phyloP scores from a whole-genome alignment of 1,140 invertebrate species.

The Zophobas atratus region DNA sequence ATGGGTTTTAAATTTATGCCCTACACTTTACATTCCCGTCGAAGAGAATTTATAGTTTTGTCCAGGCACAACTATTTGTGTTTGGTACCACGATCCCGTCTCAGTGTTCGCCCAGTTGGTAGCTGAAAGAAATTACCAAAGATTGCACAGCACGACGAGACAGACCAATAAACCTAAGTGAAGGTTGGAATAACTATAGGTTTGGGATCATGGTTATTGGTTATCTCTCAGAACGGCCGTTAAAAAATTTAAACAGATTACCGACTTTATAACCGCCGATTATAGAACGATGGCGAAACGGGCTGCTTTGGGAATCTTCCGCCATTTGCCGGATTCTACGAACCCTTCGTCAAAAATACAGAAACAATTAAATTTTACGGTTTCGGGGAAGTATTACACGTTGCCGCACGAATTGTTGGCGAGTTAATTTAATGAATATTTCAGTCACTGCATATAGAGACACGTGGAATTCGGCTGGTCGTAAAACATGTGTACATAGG shows the following conservation, averaged over 20 bases:
- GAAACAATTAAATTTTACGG: conserved; percentile 7
- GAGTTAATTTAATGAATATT: neutral
- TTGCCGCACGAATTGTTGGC: neutral
- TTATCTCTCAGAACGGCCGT: conserved; percentile 40
- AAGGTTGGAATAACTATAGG: conserved; percentile 45
- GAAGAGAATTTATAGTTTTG: conserved; percentile 19
- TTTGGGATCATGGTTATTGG: conserved; percentile 43
- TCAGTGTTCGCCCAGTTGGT: neutral
- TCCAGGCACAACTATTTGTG: neutral
- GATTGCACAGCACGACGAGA: conserved; percentile 20
- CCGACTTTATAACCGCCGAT: conserved; percentile 37
- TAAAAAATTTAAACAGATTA: conserved; percentile 43
- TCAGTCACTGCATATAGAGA: too few relatives aligned
- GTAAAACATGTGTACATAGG: too few relatives aligned
- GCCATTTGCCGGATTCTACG: neutral
- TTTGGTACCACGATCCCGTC: neutral
- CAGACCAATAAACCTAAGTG: conserved; percentile 43
- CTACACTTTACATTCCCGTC: conserved; percentile 18
- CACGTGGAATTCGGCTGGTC: too few relatives aligned
- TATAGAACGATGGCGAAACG: neutral
- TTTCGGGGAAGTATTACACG: neutral
- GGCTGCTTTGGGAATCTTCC: conserved; percentile 5
- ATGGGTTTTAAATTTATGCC: conserved; percentile 32
- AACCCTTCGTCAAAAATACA: conserved; percentile 11
- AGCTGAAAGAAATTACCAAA: conserved; percentile 32